Base-by-base conservation (phyloP, 2,888 invertebrate species). In the Anoncus sp. region DNA sequence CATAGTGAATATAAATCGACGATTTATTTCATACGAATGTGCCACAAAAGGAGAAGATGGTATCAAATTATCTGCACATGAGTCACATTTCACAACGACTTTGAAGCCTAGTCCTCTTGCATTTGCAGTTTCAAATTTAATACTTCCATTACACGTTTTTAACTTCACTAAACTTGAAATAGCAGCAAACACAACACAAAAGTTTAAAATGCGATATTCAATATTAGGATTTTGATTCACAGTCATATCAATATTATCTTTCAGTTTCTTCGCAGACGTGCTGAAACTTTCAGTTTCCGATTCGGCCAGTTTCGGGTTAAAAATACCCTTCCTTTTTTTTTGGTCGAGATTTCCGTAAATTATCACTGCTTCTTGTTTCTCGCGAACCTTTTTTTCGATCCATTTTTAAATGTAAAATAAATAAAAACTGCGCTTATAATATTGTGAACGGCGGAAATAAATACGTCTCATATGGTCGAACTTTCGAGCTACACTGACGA, bases 141-240 rank as follows among this genome's bases (percentile, higher is more conserved):
- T 14, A 14, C 27, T 27, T 10, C 53, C 27, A 53, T 14, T 27
- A 27, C 24, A 27, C 53, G 7, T 27, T 53, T 24, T 53, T 14
- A 7, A 53, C 60, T 43, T 60, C 9, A 60, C 27, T 2, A 27
- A n/a, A 24, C 53, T 27, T 4, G 24, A 14, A 14, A 53, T 53
- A 1, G 53, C 14, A 7, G 53, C n/a, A 20, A 27, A 53, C n/a
- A 53, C 53, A 14, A n/a, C 6, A n/a, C 14, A n/a, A 60, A 60
- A 55, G 16, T 55, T 27, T 12, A 55, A 16, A 31, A 55, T 55
- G 5, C 31, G n/a, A 31, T 31, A 55, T 55, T 55, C 51, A 24
- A 24, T 51, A 51, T 20, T 49, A 49, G 20, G 18, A 49, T 16
- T 20, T 49, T 49, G 4, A 20, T 18, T 18, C 20, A 59, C 20